phyloP scores from a whole-genome alignment of 2,113 vertebrate genomes.

The Daboia siamensis region DNA sequence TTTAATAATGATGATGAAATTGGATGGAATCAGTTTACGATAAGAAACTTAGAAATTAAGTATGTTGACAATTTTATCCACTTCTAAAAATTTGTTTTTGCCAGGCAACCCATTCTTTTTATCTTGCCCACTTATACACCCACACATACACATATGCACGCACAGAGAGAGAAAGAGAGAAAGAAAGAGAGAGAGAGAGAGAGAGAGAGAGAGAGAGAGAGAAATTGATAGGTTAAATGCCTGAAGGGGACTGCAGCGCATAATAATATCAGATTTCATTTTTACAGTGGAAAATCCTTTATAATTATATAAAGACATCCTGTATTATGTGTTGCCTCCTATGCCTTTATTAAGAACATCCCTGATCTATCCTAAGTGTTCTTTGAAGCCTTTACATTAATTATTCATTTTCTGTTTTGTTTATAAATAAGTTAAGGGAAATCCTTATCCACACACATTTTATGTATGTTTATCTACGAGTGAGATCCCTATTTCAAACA shows the following conservation, averaged over 20 bases:
- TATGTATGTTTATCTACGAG: slow-evolving; percentile 27
- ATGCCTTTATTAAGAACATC: slow-evolving; percentile 2
- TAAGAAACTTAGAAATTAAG: not conserved
- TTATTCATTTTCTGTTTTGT: slow-evolving; percentile 47
- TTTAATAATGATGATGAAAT: not conserved
- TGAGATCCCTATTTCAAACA: slow-evolving; percentile 52
- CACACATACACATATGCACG: not conserved
- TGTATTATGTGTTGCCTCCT: not conserved
- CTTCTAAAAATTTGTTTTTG: not conserved
- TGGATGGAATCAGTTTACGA: not conserved
- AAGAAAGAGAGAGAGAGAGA: not conserved
- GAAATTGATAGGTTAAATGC: not conserved
- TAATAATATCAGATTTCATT: not conserved
- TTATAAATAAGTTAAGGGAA: slow-evolving; percentile 58
- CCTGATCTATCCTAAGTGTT: slow-evolving; percentile 19
- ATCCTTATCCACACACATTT: slow-evolving; percentile 21
- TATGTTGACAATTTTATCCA: too few species aligned
- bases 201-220: not conserved
- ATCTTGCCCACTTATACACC: not conserved
- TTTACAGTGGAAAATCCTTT: too few species aligned
- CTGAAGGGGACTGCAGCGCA: not conserved
- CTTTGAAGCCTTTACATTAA: slow-evolving; percentile 47
- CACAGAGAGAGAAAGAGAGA: too few species aligned
- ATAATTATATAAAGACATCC: not conserved
- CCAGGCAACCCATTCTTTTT: not conserved